Evolutionary conservation across 2,888 invertebrate species (phyloP).

Genomic region (Mimumesa dahlbomi): DNA sequence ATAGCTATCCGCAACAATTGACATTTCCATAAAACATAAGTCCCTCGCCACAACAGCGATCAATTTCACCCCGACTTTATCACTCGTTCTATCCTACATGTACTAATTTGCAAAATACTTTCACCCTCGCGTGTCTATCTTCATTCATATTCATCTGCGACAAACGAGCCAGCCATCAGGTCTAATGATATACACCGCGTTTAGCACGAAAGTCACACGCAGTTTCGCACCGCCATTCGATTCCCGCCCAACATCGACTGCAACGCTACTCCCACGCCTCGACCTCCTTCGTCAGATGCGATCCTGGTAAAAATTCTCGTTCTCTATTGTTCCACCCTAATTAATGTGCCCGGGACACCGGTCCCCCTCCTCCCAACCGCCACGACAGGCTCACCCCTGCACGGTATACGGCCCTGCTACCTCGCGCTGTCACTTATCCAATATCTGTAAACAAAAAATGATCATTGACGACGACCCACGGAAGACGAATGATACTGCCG

Average conservation of each 20-base stretch:
- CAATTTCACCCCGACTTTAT: no score
- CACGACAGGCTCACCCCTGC: conserved; percentile 33
- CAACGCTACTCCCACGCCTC: conserved; percentile 76
- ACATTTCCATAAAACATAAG: no score
- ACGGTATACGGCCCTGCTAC: conserved; percentile 72
- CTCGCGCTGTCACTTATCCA: conserved; percentile 78
- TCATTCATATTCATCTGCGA: no score
- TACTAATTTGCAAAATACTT: no score
- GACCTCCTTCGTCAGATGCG: conserved; percentile 73
- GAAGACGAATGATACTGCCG: conserved; percentile 62
- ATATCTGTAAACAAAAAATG: conserved; percentile 80
- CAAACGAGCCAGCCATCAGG: no score
- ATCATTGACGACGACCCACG: conserved; percentile 67
- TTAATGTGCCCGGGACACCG: conserved; percentile 66
- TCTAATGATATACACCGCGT: no score
- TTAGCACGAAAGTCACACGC: no score
- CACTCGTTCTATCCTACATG: no score
- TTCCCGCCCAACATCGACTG: conserved; percentile 50
- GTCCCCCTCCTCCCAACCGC: conserved; percentile 25
- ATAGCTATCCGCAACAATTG: no score
- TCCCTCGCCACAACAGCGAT: no score
- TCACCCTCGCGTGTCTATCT: no score
- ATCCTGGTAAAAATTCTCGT: conserved; percentile 77
- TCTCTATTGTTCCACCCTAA: conserved; percentile 80
- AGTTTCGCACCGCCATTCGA: conserved; percentile 51